A percentile compares a stretch with the other conserved stretches of the same genome.
These are phyloP conservation scores for Xylocampa areola DNA, from an alignment of 2,888 invertebrate genomes.

Conservation along the genomic window DNA sequence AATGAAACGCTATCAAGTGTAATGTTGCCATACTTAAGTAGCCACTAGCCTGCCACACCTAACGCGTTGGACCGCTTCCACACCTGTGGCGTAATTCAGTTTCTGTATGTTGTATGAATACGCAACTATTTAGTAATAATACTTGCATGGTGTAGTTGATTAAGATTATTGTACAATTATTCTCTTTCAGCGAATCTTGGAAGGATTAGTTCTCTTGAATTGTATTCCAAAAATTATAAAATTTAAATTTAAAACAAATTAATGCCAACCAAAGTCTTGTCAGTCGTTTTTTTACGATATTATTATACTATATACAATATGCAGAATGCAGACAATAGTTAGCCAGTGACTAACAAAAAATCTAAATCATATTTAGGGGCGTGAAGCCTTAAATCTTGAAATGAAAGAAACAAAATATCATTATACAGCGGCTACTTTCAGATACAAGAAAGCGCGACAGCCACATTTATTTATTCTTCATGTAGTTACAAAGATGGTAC, in stretches of 20 bases:
- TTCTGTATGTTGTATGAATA: conserved; percentile 36
- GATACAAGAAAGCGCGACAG: too few relatives aligned
- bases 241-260: too few relatives aligned
- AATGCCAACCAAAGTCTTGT: too few relatives aligned
- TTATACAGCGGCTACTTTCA: not conserved
- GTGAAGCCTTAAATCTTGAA: not conserved
- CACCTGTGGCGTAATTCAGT: conserved; percentile 42
- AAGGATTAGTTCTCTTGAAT: not conserved
- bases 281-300: too few relatives aligned
- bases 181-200: not conserved
- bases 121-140: conserved; percentile 38
- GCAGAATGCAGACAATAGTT: not conserved
- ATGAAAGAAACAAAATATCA: not conserved
- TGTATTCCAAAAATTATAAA: too few relatives aligned
- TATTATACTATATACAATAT: not conserved
- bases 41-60: conserved; percentile 44
- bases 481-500: too few relatives aligned
- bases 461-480: too few relatives aligned
- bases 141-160: conserved; percentile 3
- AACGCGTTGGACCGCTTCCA: conserved; percentile 39
- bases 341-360: not conserved
- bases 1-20: conserved; percentile 63
- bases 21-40: conserved; percentile 57
- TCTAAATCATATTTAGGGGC: too few relatives aligned
- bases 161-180: conserved; percentile 13